Evolutionary conservation across 2,113 vertebrate species (phyloP), one percentile per base, ranked within the genome.

Genomic region (Albula glossodonta): DNA sequence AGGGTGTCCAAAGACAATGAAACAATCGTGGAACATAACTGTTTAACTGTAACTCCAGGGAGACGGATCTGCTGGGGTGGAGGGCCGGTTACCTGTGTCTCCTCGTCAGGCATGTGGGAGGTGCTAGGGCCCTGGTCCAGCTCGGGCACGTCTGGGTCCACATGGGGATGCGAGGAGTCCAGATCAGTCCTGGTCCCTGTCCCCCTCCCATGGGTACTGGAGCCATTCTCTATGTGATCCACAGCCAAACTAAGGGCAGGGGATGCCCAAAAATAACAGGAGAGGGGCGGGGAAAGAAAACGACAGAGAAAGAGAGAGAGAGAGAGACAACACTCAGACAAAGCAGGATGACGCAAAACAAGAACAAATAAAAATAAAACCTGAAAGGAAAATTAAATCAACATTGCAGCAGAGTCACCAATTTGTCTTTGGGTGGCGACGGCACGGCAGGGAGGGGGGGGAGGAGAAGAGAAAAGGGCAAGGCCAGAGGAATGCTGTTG

Each of bases 401-500:
- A 60, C 19, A 60, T 87, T 25, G 51, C 51, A 82, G 31, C 52
- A 70, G 50, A 50, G 86, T 82, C 25, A 81, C 31, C 12, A 78
- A 80, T n/a, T 52, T 86, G 82, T 83, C 84, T 86, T 84, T 57
- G 41, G 50, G 89, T 0, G 83, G 84, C 60, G 90, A 87, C 90
- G 86, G 25, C 81, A 89, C 74, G 41, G 56, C 84, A 31, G 78
- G 74, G 86, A 53, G 51, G 88, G 31, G 31, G 31, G n/a, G n/a
- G n/a, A n/a, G n/a, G n/a, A n/a, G n/a, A 80, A 82, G 22, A 19
- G 51, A 87, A 66, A 90, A 85, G 89, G 92, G 91, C 91, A 94
- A 95, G 93, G 91, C 90, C 89, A 93, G 90, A 88, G 63, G 86
- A 86, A 87, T 90, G 84, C 63, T 83, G 89, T 57, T 88, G 88